phyloP scores from a whole-genome alignment of 1,140 invertebrate species.

The Lasaia peninsularis region DNA sequence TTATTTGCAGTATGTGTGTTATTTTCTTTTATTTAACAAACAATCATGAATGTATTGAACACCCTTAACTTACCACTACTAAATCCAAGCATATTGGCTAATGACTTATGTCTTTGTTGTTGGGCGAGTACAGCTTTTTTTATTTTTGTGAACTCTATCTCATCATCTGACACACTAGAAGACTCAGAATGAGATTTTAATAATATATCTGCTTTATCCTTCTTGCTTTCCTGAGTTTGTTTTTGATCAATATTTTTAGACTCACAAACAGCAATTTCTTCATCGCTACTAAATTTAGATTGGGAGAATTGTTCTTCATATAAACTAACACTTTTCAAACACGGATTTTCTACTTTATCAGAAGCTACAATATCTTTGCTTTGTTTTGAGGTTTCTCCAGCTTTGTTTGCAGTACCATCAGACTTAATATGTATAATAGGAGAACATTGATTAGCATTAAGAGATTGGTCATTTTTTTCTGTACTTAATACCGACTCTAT shows the following conservation, averaged over 20 bases:
- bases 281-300: constrained; percentile 35
- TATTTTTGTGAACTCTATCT: constrained; percentile 19
- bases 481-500: background rate
- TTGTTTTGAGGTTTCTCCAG: constrained; percentile 12
- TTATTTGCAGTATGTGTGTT: background rate
- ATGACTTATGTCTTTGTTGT: constrained; percentile 37
- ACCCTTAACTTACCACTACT: constrained; percentile 48
- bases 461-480: background rate
- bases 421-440: constrained; percentile 1
- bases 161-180: constrained; percentile 18
- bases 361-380: constrained; percentile 10
- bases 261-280: constrained; percentile 8
- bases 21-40: background rate
- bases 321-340: constrained; percentile 52
- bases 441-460: background rate
- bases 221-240: constrained; percentile 12
- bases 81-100: constrained; percentile 61
- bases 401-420: background rate
- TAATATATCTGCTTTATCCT: constrained; percentile 33
- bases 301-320: constrained; percentile 43
- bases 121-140: constrained; percentile 20
- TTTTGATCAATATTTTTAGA: constrained; percentile 5
- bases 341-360: constrained; percentile 40
- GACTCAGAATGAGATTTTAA: constrained; percentile 49
- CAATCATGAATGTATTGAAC: background rate